Evolutionary conservation across 2,797 vertebrate species (phyloP).

Genomic region (Acridotheres tristis): DNA sequence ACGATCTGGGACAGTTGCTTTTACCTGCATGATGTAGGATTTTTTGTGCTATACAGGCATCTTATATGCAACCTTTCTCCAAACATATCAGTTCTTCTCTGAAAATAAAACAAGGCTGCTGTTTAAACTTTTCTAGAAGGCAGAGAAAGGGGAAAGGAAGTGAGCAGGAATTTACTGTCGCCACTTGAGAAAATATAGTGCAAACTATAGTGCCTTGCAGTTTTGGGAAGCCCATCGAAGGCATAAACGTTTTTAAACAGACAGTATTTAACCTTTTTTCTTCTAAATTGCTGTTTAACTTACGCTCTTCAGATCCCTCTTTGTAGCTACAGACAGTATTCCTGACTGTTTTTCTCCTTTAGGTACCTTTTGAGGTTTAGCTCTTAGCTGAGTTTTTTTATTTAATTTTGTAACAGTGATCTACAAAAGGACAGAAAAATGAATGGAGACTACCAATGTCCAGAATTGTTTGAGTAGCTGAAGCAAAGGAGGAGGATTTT

Average conservation of each 20-base stretch:
- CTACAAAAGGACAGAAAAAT: not conserved
- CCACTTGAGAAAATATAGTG: not conserved
- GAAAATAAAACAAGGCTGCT: not conserved
- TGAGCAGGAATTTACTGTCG: not conserved
- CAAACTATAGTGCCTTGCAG: not conserved
- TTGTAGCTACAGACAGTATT: not conserved
- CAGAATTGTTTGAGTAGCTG: not conserved
- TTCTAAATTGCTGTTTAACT: not conserved
- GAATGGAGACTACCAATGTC: not conserved
- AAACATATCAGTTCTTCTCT: not conserved
- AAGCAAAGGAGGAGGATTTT: not conserved
- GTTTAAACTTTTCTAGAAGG: not conserved
- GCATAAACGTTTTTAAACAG: not conserved
- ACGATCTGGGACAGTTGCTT: not conserved
- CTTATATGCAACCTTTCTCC: not conserved
- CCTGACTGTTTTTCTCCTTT: not conserved
- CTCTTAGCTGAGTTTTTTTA: not conserved
- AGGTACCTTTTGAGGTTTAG: not conserved
- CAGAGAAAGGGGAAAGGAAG: not conserved
- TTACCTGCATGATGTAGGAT: rapidly evolving
- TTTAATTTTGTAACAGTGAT: not conserved
- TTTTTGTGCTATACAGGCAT: not conserved
- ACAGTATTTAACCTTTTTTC: not conserved
- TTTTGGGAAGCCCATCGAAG: not conserved
- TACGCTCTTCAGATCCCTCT: not conserved